Evolutionary conservation across 2,797 vertebrate genomes (phyloP), one percentile per base, ranked within the genome.

Genomic region (Gambusia yucatana): DNA sequence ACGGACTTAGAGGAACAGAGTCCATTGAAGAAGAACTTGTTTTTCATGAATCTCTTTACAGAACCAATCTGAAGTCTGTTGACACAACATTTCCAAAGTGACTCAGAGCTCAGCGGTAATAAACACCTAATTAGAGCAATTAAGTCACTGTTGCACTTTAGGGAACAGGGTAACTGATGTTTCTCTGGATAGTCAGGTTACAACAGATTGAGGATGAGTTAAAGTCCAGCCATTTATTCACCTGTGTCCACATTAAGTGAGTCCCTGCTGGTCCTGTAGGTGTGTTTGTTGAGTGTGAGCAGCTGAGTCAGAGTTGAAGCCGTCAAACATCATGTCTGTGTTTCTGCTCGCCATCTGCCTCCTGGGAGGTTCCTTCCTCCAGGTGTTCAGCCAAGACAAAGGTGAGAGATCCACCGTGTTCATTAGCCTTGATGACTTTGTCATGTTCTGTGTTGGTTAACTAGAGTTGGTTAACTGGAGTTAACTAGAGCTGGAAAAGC

Each of bases 401-500:
- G 93, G 94, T 95, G 91, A 90, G 81, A 59, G 11, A 28, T 0
- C 4, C 17, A 80, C 44, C n/a, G 65, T 10, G 33, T 33, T 61
- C 6, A 61, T 33, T 33, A 7, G 16, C 13, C 57, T 28, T 57
- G 3, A 14, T 59, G 10, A 28, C 55, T 57, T 11, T 59, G n/a
- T 59, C 10, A 33, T 61, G 59, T 17, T 61, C 5, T 33, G 30
- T 61, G 13, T 63, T 20, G 30, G 6, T 63, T 36, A 63, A 16
- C 59, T 6, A 17, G 28, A 33, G 33, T 33, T 33, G 33, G 33
- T 33, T 33, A 33, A 33, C 28, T 7, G 30, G 2, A 36, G 28
- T 17, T 17, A 33, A 63, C 14, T 16, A 36, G 59, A 28, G 25
- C 25, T 59, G 57, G n/a, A 59, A 59, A 59, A 14, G n/a, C 11